These are phyloP conservation scores for Strix uralensis DNA, from an alignment of 2,113 vertebrate species.

Conservation along the genomic window DNA sequence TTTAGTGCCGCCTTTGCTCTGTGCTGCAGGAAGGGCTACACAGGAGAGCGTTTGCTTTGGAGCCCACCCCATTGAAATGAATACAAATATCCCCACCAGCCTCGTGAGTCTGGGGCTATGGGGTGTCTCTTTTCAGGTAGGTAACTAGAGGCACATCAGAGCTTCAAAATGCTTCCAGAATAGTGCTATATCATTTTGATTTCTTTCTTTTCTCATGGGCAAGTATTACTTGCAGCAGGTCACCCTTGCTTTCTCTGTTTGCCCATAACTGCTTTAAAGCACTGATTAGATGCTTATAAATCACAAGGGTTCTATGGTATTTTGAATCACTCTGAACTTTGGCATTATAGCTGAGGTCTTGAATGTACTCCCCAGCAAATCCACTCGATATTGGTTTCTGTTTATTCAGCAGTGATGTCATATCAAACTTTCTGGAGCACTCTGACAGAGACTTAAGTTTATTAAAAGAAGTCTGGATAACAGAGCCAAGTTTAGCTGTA, in stretches of 20 bases:
- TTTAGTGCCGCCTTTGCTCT: neutral
- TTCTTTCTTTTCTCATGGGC: neutral
- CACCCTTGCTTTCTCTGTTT: neutral
- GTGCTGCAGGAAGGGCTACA: neutral
- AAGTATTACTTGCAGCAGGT: neutral
- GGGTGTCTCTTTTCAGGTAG: neutral
- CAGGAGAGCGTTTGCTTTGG: neutral
- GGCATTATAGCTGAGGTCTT: neutral
- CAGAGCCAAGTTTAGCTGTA: conserved; percentile 17
- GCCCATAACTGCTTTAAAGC: neutral
- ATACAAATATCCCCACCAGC: neutral
- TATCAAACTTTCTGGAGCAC: conserved; percentile 16
- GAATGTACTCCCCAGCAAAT: neutral
- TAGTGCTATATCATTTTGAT: neutral
- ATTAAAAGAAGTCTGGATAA: conserved; percentile 22
- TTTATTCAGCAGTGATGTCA: conserved; percentile 37
- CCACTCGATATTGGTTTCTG: neutral
- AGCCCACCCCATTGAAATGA: neutral
- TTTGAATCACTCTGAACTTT: neutral
- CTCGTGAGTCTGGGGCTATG: neutral
- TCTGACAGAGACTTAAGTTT: conserved; percentile 4
- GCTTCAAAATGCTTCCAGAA: neutral
- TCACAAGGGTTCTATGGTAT: neutral
- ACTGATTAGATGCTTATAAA: neutral
- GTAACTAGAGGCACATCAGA: neutral